phyloP scores from a whole-genome alignment of 2,888 invertebrate species.

The Dichetophora obliterata region DNA sequence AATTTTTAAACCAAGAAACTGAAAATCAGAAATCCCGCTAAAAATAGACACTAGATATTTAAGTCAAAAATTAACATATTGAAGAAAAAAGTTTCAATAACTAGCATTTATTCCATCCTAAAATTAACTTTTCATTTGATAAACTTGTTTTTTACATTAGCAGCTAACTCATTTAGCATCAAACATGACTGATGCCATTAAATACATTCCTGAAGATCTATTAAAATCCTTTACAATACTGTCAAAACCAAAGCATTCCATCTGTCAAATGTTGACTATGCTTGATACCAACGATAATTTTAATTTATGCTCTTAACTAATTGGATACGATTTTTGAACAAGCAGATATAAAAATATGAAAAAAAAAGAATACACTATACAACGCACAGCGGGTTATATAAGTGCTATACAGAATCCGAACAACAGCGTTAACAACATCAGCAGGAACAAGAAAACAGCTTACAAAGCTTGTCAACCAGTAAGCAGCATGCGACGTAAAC shows the following conservation, averaged over 20 bases:
- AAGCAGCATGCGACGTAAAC: background rate
- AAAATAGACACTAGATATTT: too few relatives aligned
- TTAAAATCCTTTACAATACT: background rate
- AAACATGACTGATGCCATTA: too few relatives aligned
- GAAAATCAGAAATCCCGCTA: too few relatives aligned
- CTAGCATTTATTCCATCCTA: too few relatives aligned
- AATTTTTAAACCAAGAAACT: too few relatives aligned
- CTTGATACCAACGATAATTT: background rate
- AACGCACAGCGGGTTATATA: constrained; percentile 10
- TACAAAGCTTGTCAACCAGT: background rate
- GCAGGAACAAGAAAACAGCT: background rate
- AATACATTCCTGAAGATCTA: too few relatives aligned
- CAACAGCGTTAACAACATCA: constrained; percentile 5
- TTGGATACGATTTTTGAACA: constrained; percentile 13
- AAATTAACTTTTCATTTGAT: too few relatives aligned
- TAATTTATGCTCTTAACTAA: constrained; percentile 21
- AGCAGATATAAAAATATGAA: background rate
- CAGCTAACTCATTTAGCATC: too few relatives aligned
- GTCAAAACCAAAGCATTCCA: background rate
- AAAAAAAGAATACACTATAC: background rate
- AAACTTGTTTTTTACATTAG: too few relatives aligned
- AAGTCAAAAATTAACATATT: too few relatives aligned
- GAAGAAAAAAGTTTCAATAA: too few relatives aligned
- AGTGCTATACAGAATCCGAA: background rate
- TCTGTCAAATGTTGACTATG: background rate